These are phyloP conservation scores for Hypselothyrea guttata DNA, from an alignment of 2,888 invertebrate species.

Conservation along the genomic window DNA sequence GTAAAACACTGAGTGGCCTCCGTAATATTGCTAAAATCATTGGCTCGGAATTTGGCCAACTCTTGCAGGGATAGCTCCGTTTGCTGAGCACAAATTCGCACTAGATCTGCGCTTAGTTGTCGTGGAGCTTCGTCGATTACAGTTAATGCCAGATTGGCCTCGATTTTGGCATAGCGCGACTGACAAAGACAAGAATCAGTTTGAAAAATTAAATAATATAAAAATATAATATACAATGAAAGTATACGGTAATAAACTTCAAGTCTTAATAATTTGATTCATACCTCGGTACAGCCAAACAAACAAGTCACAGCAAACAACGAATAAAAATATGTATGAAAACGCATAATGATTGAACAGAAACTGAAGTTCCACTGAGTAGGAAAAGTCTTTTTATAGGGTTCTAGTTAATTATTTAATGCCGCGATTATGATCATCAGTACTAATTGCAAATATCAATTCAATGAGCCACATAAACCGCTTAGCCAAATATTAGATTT, in stretches of 20 bases:
- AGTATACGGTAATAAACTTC: too few relatives aligned
- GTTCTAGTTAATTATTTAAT: conserved; percentile 19
- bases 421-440: conserved; percentile 29
- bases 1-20: conserved; percentile 61
- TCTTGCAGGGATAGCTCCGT: conserved; percentile 63
- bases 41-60: conserved; percentile 44
- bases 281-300: background rate
- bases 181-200: conserved; percentile 6
- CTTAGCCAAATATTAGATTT: conserved; percentile 38
- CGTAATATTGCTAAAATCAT: conserved; percentile 46
- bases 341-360: too few relatives aligned
- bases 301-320: background rate
- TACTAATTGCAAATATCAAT: conserved; percentile 61
- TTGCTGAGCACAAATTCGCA: conserved; percentile 58
- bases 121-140: conserved; percentile 54
- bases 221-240: too few relatives aligned
- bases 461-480: conserved; percentile 62
- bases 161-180: conserved; percentile 58
- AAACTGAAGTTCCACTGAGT: too few relatives aligned
- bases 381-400: conserved; percentile 2
- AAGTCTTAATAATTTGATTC: too few relatives aligned
- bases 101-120: conserved; percentile 48
- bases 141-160: conserved; percentile 59
- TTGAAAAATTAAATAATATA: background rate
- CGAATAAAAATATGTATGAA: too few relatives aligned